phyloP scores from a whole-genome alignment of 2,113 vertebrate genomes.

The Equus przewalskii region DNA sequence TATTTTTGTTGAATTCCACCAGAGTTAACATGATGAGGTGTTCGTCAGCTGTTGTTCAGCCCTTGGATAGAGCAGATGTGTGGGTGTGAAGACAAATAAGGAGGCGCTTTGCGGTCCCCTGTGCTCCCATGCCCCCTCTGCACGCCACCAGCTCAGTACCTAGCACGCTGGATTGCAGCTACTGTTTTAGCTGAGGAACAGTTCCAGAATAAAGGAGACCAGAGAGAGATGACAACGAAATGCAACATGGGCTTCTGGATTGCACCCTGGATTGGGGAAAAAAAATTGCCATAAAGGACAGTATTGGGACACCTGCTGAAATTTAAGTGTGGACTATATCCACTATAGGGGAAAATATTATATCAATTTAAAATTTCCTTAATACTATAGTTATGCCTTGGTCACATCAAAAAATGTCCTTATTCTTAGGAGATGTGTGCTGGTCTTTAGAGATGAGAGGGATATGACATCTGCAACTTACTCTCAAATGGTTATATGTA shows the following conservation, averaged over 20 bases:
- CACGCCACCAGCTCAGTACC: background rate
- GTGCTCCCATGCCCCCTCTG: background rate
- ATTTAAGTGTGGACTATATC: background rate
- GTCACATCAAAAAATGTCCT: background rate
- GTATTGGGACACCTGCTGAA: background rate
- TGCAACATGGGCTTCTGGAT: background rate
- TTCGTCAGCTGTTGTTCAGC: background rate
- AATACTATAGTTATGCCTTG: background rate
- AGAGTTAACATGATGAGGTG: background rate
- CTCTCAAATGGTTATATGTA: background rate
- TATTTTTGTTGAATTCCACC: background rate
- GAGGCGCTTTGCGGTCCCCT: accelerated
- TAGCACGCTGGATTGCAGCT: background rate
- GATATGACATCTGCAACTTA: background rate
- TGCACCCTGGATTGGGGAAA: background rate
- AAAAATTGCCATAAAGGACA: background rate
- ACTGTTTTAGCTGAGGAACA: background rate
- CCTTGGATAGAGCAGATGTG: background rate
- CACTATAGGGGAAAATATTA: background rate
- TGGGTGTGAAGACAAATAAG: background rate
- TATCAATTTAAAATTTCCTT: background rate
- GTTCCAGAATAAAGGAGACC: background rate
- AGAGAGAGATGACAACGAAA: background rate
- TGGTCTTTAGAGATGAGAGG: background rate
- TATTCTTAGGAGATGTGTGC: background rate